These are phyloP conservation scores for Amblyopsis rosae DNA, from an alignment of 2,113 vertebrate species.

Conservation along the genomic window DNA sequence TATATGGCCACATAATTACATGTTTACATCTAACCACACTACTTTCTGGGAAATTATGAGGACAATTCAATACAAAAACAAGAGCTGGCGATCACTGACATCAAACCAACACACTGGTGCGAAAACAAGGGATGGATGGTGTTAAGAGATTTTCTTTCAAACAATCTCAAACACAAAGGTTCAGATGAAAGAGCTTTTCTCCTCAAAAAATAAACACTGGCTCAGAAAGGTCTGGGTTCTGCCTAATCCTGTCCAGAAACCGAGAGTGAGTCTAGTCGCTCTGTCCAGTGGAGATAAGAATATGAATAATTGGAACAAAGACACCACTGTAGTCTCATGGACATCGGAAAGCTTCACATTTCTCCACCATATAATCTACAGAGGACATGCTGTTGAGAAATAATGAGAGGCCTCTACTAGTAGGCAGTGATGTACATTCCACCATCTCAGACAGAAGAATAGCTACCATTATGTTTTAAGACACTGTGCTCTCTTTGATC, in stretches of 20 bases:
- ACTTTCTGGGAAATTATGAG: not conserved
- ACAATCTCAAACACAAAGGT: no score
- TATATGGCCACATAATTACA: not conserved
- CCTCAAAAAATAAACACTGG: conserved; percentile 13
- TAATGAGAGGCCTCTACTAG: conserved; percentile 26
- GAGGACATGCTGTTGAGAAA: conserved; percentile 43
- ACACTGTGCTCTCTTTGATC: conserved; percentile 8
- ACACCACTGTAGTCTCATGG: conserved; percentile 53
- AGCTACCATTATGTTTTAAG: conserved; percentile 34
- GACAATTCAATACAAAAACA: not conserved
- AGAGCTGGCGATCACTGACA: no score
- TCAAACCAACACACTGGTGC: not conserved
- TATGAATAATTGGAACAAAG: conserved; percentile 60
- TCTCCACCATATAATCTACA: conserved; percentile 54
- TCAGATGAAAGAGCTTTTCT: no score
- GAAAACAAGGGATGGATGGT: not conserved
- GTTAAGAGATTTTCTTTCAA: not conserved
- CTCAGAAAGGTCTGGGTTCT: not conserved
- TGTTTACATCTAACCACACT: not conserved
- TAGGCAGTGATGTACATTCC: conserved; percentile 46
- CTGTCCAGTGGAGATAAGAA: conserved; percentile 53
- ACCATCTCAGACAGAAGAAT: conserved; percentile 43
- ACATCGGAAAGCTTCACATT: conserved; percentile 45
- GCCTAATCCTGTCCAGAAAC: conserved; percentile 16
- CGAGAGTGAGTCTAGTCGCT: conserved; percentile 19